Evolutionary conservation across 2,113 vertebrate species (phyloP).

Genomic region (Noctilio leporinus): DNA sequence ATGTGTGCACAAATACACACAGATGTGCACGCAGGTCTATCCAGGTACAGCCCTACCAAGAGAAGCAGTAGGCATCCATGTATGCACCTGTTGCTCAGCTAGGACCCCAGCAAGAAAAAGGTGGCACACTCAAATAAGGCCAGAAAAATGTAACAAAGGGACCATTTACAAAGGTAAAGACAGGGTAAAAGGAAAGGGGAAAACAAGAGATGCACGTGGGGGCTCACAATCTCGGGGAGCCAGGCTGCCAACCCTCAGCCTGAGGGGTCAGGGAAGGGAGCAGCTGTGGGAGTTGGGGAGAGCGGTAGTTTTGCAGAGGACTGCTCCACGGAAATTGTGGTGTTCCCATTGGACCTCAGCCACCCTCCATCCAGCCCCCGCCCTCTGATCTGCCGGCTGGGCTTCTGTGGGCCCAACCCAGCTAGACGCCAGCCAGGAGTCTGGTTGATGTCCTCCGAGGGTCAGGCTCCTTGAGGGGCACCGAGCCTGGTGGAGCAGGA

Average conservation of each 20-base stretch:
- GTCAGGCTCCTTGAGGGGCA: not conserved
- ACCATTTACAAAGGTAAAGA: not conserved
- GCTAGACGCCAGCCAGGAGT: not conserved
- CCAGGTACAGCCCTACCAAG: not conserved
- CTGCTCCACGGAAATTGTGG: not conserved
- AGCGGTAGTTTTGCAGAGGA: not conserved
- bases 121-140: not conserved
- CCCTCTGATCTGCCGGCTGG: not conserved
- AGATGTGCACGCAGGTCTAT: not conserved
- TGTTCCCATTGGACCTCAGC: too few relatives aligned
- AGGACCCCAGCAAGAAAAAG: not conserved
- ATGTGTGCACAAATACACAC: too few relatives aligned
- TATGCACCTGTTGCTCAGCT: not conserved
- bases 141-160: not conserved
- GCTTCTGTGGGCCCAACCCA: not conserved
- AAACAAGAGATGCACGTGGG: not conserved
- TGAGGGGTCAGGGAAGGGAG: not conserved
- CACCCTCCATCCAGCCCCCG: not conserved
- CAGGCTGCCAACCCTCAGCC: not conserved
- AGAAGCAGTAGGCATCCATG: fast-evolving
- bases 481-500: not conserved
- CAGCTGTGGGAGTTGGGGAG: fast-evolving
- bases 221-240: not conserved
- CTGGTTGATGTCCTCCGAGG: not conserved
- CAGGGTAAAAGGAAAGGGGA: not conserved